These are phyloP conservation scores for Corythornis madagascariensis DNA, from an alignment of 2,113 vertebrate species.

Conservation along the genomic window DNA sequence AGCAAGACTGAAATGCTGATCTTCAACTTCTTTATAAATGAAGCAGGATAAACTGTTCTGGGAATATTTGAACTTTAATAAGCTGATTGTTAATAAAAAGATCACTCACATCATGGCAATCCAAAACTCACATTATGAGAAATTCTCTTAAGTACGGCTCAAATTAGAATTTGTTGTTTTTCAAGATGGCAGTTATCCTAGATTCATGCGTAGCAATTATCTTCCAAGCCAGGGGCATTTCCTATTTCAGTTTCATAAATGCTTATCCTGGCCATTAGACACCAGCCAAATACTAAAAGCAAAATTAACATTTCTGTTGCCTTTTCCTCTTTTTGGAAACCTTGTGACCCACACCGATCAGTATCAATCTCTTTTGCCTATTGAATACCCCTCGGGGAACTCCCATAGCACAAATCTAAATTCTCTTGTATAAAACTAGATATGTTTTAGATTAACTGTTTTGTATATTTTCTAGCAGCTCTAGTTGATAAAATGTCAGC, in stretches of 20 bases:
- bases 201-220: not conserved
- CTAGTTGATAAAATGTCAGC: not conserved
- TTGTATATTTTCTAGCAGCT: not conserved
- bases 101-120: not conserved
- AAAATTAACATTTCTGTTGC: not conserved
- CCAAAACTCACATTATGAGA: not conserved
- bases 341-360: not conserved
- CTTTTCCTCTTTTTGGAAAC: conserved; percentile 15
- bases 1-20: not conserved
- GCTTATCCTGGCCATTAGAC: not conserved
- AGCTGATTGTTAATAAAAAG: not conserved
- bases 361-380: not conserved
- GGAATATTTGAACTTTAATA: conserved; percentile 3
- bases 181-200: not conserved
- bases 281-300: not conserved
- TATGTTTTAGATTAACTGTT: not conserved
- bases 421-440: not conserved
- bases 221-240: conserved; percentile 3
- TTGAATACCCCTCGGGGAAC: not conserved
- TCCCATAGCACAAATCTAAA: not conserved
- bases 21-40: not conserved
- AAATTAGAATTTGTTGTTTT: conserved; percentile 21
- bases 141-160: not conserved
- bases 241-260: not conserved
- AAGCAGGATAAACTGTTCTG: not conserved